Evolutionary conservation across 2,797 vertebrate genomes (phyloP).

Genomic region (Etheostoma perlongum): DNA sequence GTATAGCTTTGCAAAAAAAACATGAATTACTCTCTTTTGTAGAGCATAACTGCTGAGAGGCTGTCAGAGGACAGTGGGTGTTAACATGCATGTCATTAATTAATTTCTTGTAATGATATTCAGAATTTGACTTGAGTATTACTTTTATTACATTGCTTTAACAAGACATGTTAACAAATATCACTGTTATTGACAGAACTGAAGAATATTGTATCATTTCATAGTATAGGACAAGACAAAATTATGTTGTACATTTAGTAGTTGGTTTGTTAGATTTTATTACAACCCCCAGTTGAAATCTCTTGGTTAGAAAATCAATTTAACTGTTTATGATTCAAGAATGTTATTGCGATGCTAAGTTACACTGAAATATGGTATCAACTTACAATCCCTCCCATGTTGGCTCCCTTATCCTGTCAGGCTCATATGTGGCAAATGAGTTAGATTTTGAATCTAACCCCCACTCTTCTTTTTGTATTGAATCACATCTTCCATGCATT

Average conservation of each 20-base stretch:
- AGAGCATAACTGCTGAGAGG: slow-evolving; percentile 45
- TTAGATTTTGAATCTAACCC: too few relatives aligned
- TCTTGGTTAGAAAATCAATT: too few relatives aligned
- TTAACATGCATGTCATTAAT: slow-evolving; percentile 33
- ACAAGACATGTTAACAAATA: slow-evolving; percentile 24
- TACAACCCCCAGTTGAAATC: too few relatives aligned
- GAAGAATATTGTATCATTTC: not conserved
- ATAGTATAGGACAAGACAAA: not conserved
- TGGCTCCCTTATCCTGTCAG: too few relatives aligned
- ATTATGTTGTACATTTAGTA: not conserved
- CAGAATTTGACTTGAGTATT: slow-evolving; percentile 13
- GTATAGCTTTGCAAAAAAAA: not conserved
- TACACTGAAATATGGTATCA: too few relatives aligned
- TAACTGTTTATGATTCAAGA: too few relatives aligned
- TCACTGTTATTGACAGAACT: slow-evolving; percentile 30
- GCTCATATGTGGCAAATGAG: too few relatives aligned
- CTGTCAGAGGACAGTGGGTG: slow-evolving; percentile 29
- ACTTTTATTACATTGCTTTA: slow-evolving; percentile 17
- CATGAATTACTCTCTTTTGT: slow-evolving; percentile 23
- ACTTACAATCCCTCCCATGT: too few relatives aligned
- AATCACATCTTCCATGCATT: too few relatives aligned
- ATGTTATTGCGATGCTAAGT: too few relatives aligned
- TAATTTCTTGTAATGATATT: slow-evolving; percentile 19
- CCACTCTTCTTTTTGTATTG: too few relatives aligned
- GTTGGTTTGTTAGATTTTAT: slow-evolving; percentile 2